Percentiles rank a stretch among this genome's conserved stretches.
phyloP scores from a whole-genome alignment of 2,113 vertebrate species.

The Chionomys nivalis region DNA sequence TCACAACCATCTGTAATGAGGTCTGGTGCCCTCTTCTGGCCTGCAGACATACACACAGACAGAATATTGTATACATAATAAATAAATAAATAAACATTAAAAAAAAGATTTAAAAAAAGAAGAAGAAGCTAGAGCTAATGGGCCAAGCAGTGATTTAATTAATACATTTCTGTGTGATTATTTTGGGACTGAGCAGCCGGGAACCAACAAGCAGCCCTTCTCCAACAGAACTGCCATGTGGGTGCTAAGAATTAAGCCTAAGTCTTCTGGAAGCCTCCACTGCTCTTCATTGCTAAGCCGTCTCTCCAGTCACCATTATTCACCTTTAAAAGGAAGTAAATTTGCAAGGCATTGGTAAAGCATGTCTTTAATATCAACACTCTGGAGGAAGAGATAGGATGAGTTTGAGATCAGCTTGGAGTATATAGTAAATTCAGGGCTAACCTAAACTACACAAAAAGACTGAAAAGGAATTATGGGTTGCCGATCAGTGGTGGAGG shows the following conservation, averaged over 20 bases:
- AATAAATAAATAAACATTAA: too few relatives aligned
- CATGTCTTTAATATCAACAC: neutral
- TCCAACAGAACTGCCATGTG: neutral
- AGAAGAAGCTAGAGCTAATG: too few relatives aligned
- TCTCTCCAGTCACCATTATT: neutral
- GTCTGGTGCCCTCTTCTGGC: too few relatives aligned
- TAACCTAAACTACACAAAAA: neutral
- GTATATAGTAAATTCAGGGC: neutral
- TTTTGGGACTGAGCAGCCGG: too few relatives aligned
- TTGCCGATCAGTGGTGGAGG: neutral
- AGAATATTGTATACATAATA: too few relatives aligned
- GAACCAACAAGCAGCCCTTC: too few relatives aligned
- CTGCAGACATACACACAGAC: too few relatives aligned
- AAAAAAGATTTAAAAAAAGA: too few relatives aligned
- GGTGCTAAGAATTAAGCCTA: neutral
- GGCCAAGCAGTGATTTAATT: too few relatives aligned
- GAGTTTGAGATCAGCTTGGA: neutral
- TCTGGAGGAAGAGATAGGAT: neutral
- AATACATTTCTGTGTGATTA: too few relatives aligned
- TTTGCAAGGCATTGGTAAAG: neutral
- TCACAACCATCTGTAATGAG: too few relatives aligned
- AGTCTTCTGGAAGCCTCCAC: neutral
- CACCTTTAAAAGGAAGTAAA: neutral
- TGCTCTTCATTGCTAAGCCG: neutral
- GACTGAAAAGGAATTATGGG: neutral